These are phyloP conservation scores for Coleophora flavipennella DNA, from an alignment of 2,888 invertebrate species.

Conservation along the genomic window DNA sequence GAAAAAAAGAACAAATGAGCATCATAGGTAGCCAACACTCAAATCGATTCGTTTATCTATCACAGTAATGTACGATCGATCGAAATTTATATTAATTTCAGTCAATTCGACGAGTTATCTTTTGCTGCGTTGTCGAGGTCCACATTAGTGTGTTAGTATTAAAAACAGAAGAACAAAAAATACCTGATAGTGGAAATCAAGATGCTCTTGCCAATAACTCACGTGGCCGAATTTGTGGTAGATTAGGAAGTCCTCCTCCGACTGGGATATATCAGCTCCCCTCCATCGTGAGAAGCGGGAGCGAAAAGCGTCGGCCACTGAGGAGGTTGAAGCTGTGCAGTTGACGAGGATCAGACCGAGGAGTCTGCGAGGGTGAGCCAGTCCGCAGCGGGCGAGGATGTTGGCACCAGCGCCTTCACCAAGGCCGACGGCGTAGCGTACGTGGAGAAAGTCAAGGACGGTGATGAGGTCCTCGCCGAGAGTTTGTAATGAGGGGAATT, in stretches of 20 bases:
- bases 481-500: conserved; percentile 86
- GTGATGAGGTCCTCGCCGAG: conserved; percentile 87
- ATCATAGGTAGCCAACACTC: too few species aligned
- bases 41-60: too few species aligned
- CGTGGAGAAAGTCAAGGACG: conserved; percentile 85
- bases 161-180: conserved; percentile 30
- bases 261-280: conserved; percentile 86
- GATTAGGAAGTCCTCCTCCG: conserved; percentile 89
- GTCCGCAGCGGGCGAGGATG: conserved; percentile 86
- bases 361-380: conserved; percentile 83
- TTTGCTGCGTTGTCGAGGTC: too few species aligned
- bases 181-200: conserved; percentile 56
- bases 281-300: conserved; percentile 90
- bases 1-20: too few species aligned
- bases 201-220: conserved; percentile 66
- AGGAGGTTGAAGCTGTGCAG: conserved; percentile 89
- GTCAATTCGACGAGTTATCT: too few species aligned
- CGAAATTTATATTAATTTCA: too few species aligned
- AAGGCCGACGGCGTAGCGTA: conserved; percentile 86
- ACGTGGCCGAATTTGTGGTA: conserved; percentile 94
- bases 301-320: conserved; percentile 88
- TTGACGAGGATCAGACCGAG: conserved; percentile 88
- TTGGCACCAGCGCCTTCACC: conserved; percentile 94
- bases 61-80: too few species aligned
- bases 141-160: conserved; percentile 35